These are phyloP conservation scores for Hermaeophaga mercurialis DNA, from an alignment of 2,888 invertebrate genomes.

Conservation along the genomic window DNA sequence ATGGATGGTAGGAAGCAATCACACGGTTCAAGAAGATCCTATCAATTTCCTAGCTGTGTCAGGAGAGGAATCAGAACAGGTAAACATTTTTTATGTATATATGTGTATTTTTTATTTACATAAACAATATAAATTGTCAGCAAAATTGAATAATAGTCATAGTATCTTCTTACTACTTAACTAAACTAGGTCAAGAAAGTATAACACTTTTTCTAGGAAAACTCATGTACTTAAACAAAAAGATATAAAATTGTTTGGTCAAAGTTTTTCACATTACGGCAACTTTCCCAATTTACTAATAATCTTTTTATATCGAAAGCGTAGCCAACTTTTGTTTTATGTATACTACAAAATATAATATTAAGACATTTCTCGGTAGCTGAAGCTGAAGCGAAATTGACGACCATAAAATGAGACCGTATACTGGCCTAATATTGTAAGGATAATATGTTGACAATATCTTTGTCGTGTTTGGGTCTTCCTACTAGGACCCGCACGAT, in stretches of 20 bases:
- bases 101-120: no score
- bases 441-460: slow-evolving; percentile 15
- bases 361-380: slow-evolving; percentile 12
- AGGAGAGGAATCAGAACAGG: slow-evolving; percentile 49
- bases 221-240: no score
- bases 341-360: slow-evolving; percentile 12
- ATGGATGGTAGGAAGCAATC: slow-evolving; percentile 43
- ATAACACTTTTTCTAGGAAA: no score
- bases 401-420: slow-evolving; percentile 4
- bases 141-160: no score
- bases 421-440: slow-evolving; percentile 13
- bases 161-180: no score
- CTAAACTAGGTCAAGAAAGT: no score
- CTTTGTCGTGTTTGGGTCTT: not conserved
- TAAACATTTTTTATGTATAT: no score
- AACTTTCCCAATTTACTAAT: slow-evolving; percentile 19
- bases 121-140: no score
- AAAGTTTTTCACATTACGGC: slow-evolving; percentile 1
- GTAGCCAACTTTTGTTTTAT: slow-evolving; percentile 10
- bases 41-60: slow-evolving; percentile 38
- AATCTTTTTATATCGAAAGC: slow-evolving; percentile 19
- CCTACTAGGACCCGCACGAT: not conserved
- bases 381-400: slow-evolving; percentile 4
- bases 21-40: slow-evolving; percentile 44
- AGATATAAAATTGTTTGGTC: not conserved